phyloP scores from a whole-genome alignment of 2,888 invertebrate genomes.

The Entomobrya proxima region DNA sequence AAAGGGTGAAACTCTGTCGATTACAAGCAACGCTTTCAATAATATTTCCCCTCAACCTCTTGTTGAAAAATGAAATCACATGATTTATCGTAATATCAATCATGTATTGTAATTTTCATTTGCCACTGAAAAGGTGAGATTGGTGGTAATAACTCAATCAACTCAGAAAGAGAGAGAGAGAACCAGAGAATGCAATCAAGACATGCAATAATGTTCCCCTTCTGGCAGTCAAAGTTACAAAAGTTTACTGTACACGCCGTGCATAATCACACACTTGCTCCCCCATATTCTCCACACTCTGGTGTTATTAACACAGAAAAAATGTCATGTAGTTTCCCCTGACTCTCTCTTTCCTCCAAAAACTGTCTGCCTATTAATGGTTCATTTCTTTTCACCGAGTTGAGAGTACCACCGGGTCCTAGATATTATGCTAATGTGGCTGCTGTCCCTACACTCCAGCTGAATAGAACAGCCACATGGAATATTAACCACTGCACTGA shows the following conservation, averaged over 20 bases:
- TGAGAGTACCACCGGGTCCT: neutral
- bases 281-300: neutral
- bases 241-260: neutral
- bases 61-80: constrained; percentile 20
- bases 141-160: constrained; percentile 49
- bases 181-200: constrained; percentile 6
- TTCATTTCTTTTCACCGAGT: constrained; percentile 18
- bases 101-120: constrained; percentile 26
- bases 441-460: neutral
- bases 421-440: constrained; percentile 5
- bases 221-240: constrained; percentile 22
- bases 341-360: constrained; percentile 9
- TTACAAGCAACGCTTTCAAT: neutral
- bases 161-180: neutral
- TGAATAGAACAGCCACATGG: neutral
- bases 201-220: neutral
- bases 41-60: neutral
- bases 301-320: constrained; percentile 21
- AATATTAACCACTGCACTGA: neutral
- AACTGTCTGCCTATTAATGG: constrained; percentile 18
- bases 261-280: neutral
- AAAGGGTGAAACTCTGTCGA: neutral
- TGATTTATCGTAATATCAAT: constrained; percentile 38
- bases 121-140: constrained; percentile 32
- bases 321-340: constrained; percentile 22